Conservation (phyloP, 2,113 vertebrate genomes). For the Pontoporia blainvillei region DNA sequence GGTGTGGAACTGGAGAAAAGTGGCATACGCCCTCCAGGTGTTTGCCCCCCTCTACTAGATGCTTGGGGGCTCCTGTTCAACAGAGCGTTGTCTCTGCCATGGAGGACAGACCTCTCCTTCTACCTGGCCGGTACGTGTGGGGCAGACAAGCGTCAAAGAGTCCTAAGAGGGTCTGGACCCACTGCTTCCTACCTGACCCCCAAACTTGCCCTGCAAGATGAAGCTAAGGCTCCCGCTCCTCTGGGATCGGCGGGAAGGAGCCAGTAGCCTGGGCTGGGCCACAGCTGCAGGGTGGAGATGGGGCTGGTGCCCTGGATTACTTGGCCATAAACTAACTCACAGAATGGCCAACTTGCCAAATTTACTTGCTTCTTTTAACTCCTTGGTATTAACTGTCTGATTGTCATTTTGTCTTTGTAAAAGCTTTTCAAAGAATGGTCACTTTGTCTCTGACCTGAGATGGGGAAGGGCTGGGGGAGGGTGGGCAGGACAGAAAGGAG, state of each 20-base stretch:
- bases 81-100: background rate
- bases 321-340: background rate
- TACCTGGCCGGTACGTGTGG: background rate
- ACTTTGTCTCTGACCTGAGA: background rate
- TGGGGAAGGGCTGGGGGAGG: background rate
- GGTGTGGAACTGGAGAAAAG: background rate
- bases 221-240: background rate
- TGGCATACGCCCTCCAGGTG: rapidly evolving
- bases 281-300: rapidly evolving
- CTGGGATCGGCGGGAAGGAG: background rate
- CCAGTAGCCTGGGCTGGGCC: background rate
- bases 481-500: background rate
- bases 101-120: background rate
- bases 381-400: background rate
- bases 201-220: background rate
- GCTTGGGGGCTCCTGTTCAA: background rate
- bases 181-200: background rate
- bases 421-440: background rate
- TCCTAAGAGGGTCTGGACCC: background rate
- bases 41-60: background rate
- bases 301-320: rapidly evolving
- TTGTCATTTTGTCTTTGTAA: background rate
- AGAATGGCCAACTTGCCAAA: background rate
- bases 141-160: background rate
- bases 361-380: background rate